A percentile compares a stretch with the other conserved stretches of the same genome.
These are phyloP conservation scores for Phaonia tiefii DNA, from an alignment of 2,888 invertebrate genomes.

Conservation along the genomic window DNA sequence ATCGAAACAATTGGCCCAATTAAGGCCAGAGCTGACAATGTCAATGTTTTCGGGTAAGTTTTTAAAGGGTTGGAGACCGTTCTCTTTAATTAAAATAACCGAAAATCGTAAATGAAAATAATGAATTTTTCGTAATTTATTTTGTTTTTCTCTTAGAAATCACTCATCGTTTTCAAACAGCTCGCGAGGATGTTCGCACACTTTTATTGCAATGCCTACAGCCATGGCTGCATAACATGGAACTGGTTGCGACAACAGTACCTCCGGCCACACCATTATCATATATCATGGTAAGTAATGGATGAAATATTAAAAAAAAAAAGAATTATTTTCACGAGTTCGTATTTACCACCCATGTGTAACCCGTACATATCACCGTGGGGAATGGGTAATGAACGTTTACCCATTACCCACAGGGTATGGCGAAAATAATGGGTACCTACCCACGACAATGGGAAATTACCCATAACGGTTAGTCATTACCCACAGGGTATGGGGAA, in stretches of 20 bases:
- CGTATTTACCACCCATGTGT: too few relatives aligned
- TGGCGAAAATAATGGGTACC: too few relatives aligned
- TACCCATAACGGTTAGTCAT: too few relatives aligned
- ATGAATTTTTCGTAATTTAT: not conserved
- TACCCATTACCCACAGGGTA: too few relatives aligned
- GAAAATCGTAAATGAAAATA: not conserved
- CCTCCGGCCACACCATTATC: constrained; percentile 93
- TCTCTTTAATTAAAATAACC: not conserved
- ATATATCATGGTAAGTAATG: constrained; percentile 88
- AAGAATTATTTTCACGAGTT: too few relatives aligned
- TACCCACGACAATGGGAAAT: too few relatives aligned
- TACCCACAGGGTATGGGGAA: too few relatives aligned
- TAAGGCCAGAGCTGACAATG: constrained; percentile 99
- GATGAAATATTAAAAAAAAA: too few relatives aligned
- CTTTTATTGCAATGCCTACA: constrained; percentile 94
- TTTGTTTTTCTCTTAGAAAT: constrained; percentile 86
- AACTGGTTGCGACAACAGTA: constrained; percentile 97
- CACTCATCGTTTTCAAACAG: constrained; percentile 97
- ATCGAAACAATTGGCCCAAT: constrained; percentile 94
- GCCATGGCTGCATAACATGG: constrained; percentile 99
- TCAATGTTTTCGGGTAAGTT: constrained; percentile 97
- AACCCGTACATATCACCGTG: too few relatives aligned
- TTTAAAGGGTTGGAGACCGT: not conserved
- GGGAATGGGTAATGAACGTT: too few relatives aligned
- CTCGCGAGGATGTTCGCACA: constrained; percentile 95